Evolutionary conservation across 1,140 invertebrate genomes (phyloP).

Genomic region (Colletes latitarsis): DNA sequence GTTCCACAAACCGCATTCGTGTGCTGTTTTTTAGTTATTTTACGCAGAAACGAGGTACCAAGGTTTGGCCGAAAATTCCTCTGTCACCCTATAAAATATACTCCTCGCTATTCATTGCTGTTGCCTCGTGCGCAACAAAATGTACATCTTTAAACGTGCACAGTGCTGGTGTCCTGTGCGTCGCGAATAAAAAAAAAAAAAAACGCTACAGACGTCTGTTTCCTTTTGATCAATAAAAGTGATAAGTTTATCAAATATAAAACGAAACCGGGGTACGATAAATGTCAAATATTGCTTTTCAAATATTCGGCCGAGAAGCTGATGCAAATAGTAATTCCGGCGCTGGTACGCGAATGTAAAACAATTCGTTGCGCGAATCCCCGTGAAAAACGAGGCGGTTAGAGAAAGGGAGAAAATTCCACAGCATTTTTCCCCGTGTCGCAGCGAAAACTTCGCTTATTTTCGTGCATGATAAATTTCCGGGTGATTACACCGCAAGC

Average conservation of each 20-base stretch:
- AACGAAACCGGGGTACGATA: neutral
- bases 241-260: neutral
- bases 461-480: conserved; percentile 69
- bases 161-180: neutral
- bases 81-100: no score
- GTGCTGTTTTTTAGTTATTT: no score
- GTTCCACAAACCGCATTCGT: no score
- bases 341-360: conserved; percentile 6
- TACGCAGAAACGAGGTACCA: no score
- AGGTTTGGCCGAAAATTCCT: no score
- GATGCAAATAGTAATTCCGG: neutral
- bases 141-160: neutral
- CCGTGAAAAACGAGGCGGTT: neutral
- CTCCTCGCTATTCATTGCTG: no score
- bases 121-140: neutral
- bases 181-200: neutral
- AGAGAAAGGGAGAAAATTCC: conserved; percentile 33
- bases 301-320: neutral
- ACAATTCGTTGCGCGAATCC: conserved; percentile 17
- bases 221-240: conserved; percentile 1
- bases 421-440: conserved; percentile 44
- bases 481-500: conserved; percentile 69
- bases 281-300: conserved; percentile 7
- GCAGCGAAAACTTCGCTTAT: conserved; percentile 48
- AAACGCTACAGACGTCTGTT: neutral